phyloP scores from a whole-genome alignment of 2,888 invertebrate species.

The Brassicogethes aeneus region DNA sequence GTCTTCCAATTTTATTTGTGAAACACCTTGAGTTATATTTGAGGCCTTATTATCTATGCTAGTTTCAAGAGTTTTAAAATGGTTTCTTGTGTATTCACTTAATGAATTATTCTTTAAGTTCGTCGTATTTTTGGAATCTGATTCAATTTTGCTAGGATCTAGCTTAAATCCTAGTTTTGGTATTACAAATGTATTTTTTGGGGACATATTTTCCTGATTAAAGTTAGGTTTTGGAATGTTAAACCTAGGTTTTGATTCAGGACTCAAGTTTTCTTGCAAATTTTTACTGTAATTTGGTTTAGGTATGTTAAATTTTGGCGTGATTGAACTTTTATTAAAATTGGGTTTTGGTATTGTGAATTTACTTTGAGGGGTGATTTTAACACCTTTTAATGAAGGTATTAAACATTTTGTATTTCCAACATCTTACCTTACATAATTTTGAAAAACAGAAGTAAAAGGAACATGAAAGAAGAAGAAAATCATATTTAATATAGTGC shows the following conservation, averaged over 20 bases:
- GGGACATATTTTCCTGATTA: background rate
- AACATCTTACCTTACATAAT: slow-evolving; percentile 46
- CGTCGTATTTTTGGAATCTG: background rate
- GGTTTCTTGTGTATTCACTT: background rate
- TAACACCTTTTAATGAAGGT: background rate
- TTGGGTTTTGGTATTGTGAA: slow-evolving; percentile 13
- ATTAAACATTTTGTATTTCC: slow-evolving; percentile 9
- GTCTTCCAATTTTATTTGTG: background rate
- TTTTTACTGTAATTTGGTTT: slow-evolving; percentile 22
- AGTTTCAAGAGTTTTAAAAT: background rate
- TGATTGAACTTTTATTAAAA: slow-evolving; percentile 10
- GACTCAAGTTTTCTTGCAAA: slow-evolving; percentile 5
- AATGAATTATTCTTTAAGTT: background rate
- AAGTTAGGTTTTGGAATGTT: slow-evolving; percentile 10
- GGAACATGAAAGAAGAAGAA: slow-evolving; percentile 30
- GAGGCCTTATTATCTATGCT: no score
- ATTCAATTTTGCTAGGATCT: background rate
- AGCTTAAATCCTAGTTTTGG: background rate
- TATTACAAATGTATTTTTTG: background rate
- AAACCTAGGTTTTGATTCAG: slow-evolving; percentile 8
- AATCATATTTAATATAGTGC: slow-evolving; percentile 13
- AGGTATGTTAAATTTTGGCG: slow-evolving; percentile 24
- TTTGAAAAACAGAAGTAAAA: slow-evolving; percentile 22
- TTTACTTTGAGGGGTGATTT: slow-evolving; percentile 5
- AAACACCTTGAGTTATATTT: background rate